Evolutionary conservation across 2,888 invertebrate species (phyloP).

Genomic region (Augochlorella aurata): DNA sequence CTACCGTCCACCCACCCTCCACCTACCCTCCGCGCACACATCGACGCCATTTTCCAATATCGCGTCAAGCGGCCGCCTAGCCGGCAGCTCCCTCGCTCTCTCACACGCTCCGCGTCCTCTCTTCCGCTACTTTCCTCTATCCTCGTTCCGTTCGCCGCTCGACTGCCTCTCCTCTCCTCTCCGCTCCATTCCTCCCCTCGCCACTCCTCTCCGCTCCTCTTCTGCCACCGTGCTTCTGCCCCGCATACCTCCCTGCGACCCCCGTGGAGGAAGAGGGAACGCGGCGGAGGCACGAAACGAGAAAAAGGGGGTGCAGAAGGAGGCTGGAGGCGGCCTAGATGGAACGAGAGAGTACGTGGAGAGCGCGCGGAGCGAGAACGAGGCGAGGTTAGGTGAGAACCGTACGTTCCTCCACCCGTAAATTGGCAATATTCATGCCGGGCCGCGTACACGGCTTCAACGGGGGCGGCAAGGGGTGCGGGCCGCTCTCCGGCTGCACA

Average conservation of each 20-base stretch:
- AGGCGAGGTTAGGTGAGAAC: slow-evolving; percentile 71
- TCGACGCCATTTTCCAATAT: slow-evolving; percentile 81
- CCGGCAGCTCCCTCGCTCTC: slow-evolving; percentile 54
- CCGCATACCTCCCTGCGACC: not conserved
- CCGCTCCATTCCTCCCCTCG: not conserved
- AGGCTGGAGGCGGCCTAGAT: slow-evolving; percentile 50
- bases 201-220: not conserved
- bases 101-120: slow-evolving; percentile 52
- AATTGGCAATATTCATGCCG: slow-evolving; percentile 77
- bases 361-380: slow-evolving; percentile 63
- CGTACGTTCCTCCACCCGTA: slow-evolving; percentile 75
- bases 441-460: slow-evolving; percentile 69
- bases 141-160: slow-evolving; percentile 32
- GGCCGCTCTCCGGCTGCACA: slow-evolving; percentile 49
- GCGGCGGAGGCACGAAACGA: slow-evolving; percentile 54
- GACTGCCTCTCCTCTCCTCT: slow-evolving; percentile 5
- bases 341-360: slow-evolving; percentile 54
- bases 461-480: slow-evolving; percentile 15
- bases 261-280: slow-evolving; percentile 50
- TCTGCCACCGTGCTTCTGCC: not conserved
- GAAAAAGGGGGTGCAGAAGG: slow-evolving; percentile 55
- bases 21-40: slow-evolving; percentile 69
- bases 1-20: slow-evolving; percentile 37
- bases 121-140: slow-evolving; percentile 32
- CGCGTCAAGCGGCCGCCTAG: slow-evolving; percentile 72